Evolutionary conservation across 2,888 invertebrate genomes (phyloP).

Genomic region (Melanchra persicariae): DNA sequence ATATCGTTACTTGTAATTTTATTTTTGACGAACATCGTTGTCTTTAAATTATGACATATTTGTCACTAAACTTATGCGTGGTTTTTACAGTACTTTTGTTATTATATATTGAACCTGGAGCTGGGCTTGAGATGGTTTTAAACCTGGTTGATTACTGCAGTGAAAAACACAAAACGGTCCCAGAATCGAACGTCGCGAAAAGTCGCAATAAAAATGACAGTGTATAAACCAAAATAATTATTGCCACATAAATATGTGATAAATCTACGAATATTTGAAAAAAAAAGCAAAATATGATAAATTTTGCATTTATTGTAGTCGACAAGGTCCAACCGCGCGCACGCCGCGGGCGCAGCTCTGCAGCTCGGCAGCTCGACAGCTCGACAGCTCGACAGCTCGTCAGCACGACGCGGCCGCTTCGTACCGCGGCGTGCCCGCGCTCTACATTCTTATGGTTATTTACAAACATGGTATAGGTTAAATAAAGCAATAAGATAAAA

Average conservation of each 20-base stretch:
- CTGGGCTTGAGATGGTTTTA: neutral
- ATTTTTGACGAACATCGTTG: conserved; percentile 30
- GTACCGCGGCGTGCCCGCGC: conserved; percentile 11
- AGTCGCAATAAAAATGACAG: conserved; percentile 10
- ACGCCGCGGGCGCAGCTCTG: conserved; percentile 1
- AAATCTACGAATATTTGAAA: conserved; percentile 52
- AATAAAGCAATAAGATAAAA: conserved; percentile 61
- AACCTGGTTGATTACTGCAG: neutral
- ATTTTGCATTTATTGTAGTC: conserved; percentile 61
- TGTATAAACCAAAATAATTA: conserved; percentile 21
- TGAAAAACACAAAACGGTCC: no score
- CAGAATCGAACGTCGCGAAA: no score
- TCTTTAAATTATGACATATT: conserved; percentile 37
- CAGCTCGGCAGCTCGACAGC: no score
- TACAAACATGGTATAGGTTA: conserved; percentile 59
- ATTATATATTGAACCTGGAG: conserved; percentile 11
- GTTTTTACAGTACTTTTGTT: conserved; percentile 15
- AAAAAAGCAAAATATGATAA: conserved; percentile 61
- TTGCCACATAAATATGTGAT: conserved; percentile 54
- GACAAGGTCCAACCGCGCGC: conserved; percentile 44
- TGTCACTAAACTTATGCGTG: conserved; percentile 14
- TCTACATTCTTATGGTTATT: conserved; percentile 53
- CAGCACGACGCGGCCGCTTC: no score
- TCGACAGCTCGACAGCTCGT: no score
- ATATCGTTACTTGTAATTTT: conserved; percentile 14